phyloP scores from a whole-genome alignment of 1,140 invertebrate species.

The Zaprionus davidi region DNA sequence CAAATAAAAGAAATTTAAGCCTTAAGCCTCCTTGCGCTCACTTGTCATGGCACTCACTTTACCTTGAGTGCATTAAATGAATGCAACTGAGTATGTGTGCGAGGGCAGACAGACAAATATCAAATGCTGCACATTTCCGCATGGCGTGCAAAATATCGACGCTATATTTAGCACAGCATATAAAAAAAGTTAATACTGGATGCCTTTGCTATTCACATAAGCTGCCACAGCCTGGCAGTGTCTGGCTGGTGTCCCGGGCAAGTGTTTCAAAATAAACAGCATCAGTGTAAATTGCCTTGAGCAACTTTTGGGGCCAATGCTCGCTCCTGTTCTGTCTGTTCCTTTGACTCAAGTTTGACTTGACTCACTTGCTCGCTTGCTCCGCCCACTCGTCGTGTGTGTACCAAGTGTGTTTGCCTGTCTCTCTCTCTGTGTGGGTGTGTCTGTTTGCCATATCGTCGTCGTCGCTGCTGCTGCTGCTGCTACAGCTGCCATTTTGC shows the following conservation, averaged over 20 bases:
- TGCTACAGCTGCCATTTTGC: conserved; percentile 63
- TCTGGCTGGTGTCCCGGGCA: conserved; percentile 38
- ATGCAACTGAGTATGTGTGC: neutral
- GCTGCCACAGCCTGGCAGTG: neutral
- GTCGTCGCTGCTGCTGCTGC: neutral
- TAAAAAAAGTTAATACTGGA: conserved; percentile 51
- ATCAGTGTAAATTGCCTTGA: conserved; percentile 77
- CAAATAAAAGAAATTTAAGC: neutral
- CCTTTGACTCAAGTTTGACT: conserved; percentile 57
- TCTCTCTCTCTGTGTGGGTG: conserved; percentile 20
- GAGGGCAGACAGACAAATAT: conserved; percentile 46
- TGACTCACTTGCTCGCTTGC: conserved; percentile 17
- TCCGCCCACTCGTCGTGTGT: neutral
- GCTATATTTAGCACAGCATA: conserved; percentile 33
- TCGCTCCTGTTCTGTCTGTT: conserved; percentile 6
- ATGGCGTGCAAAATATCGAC: conserved; percentile 59
- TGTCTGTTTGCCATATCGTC: conserved; percentile 49
- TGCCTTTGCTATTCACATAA: conserved; percentile 33
- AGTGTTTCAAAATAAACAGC: conserved; percentile 80
- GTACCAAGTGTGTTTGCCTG: neutral
- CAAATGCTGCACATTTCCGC: conserved; percentile 79
- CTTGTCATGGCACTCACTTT: conserved; percentile 17
- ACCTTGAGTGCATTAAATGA: conserved; percentile 29
- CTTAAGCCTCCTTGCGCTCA: neutral
- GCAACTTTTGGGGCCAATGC: conserved; percentile 52